phyloP scores from a whole-genome alignment of 92 coral and sea anemone genomes.

The Heliopora coerulea region DNA sequence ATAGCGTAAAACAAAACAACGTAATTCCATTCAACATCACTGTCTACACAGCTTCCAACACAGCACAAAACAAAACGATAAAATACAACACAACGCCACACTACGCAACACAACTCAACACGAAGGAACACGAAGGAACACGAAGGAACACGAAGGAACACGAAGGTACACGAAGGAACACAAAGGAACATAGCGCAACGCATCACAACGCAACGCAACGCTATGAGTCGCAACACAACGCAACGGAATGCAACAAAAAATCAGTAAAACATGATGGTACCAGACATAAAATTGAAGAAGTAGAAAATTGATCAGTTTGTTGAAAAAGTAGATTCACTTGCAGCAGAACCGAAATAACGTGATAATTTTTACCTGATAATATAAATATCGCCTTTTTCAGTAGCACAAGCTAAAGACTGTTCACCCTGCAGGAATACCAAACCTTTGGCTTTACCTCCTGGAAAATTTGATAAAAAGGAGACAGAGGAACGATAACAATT shows the following conservation, averaged over 20 bases:
- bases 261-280: too few species aligned
- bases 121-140: too few species aligned
- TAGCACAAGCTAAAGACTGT: constrained; percentile 88
- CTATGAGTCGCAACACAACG: too few species aligned
- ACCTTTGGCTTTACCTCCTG: constrained; percentile 85
- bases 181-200: too few species aligned
- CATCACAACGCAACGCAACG: too few species aligned
- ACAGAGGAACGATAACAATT: not conserved
- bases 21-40: not conserved
- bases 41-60: not conserved
- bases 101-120: too few species aligned
- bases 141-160: too few species aligned
- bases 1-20: not conserved
- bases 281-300: too few species aligned
- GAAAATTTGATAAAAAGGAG: not conserved
- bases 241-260: too few species aligned
- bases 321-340: not conserved
- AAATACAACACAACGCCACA: too few species aligned
- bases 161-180: too few species aligned
- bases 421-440: constrained; percentile 88
- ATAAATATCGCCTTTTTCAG: constrained; percentile 83
- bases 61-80: not conserved
- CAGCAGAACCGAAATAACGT: not conserved
- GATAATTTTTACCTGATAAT: constrained; percentile 64
- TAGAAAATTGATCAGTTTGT: too few species aligned